Percentiles rank a stretch among this genome's conserved stretches.
Evolutionary conservation across 2,888 invertebrate species (phyloP).

Genomic region (Ischnus inquisitorius): DNA sequence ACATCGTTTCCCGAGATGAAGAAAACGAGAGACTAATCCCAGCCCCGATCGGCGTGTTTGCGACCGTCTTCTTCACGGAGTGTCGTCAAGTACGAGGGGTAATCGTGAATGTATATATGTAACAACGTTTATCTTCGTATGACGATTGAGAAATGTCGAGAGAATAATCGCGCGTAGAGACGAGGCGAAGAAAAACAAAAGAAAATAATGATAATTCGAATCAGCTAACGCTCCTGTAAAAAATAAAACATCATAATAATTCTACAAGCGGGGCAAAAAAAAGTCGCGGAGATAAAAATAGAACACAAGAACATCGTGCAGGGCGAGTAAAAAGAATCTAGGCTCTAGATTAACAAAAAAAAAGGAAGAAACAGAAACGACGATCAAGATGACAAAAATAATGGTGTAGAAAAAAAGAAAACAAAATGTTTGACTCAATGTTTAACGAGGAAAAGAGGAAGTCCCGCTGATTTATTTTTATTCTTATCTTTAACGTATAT

Average conservation of each 20-base stretch:
- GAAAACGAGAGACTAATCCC: slow-evolving; percentile 43
- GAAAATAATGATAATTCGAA: slow-evolving; percentile 23
- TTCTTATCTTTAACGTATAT: slow-evolving; percentile 80
- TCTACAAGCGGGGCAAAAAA: slow-evolving; percentile 16
- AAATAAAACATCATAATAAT: slow-evolving; percentile 8
- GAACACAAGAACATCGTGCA: slow-evolving; percentile 42
- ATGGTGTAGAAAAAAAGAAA: slow-evolving; percentile 65
- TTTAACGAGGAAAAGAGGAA: slow-evolving; percentile 72
- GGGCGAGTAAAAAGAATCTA: slow-evolving; percentile 70
- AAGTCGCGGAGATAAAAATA: slow-evolving; percentile 41
- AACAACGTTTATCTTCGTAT: slow-evolving; percentile 79
- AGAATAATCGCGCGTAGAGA: slow-evolving; percentile 11
- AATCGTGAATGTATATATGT: slow-evolving; percentile 83
- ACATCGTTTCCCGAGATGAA: slow-evolving; percentile 46
- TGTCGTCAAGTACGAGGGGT: slow-evolving; percentile 73
- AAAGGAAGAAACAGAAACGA: not conserved
- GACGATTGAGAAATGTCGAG: slow-evolving; percentile 66
- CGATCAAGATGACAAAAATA: not conserved
- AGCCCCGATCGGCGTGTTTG: not conserved
- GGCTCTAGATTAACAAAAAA: slow-evolving; percentile 68
- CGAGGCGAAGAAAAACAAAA: slow-evolving; percentile 5
- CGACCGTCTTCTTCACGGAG: slow-evolving; percentile 71
- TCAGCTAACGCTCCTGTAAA: slow-evolving; percentile 22
- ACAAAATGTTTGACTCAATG: slow-evolving; percentile 79
- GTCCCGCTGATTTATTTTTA: slow-evolving; percentile 79